phyloP scores from a whole-genome alignment of 2,113 vertebrate species.

The Gasterosteus nipponicus region DNA sequence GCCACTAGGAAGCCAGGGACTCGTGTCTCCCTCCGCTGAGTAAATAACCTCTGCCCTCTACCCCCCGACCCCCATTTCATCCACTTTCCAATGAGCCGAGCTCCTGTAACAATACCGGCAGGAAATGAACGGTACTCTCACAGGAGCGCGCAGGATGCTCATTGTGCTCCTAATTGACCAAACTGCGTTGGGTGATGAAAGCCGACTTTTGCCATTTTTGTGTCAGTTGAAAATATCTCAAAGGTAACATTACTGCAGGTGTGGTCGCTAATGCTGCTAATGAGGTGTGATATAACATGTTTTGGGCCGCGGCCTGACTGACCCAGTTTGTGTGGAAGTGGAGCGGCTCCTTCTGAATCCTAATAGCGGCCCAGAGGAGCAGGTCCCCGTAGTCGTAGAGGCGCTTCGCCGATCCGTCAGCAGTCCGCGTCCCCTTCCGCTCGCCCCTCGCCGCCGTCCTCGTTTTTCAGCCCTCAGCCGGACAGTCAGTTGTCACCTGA shows the following conservation, averaged over 20 bases:
- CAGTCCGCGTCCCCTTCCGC: constrained; percentile 32
- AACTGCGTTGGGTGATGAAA: constrained; percentile 61
- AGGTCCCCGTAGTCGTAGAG: background rate
- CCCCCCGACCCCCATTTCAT: too few relatives aligned
- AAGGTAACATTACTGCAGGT: constrained; percentile 26
- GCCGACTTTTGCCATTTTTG: constrained; percentile 23
- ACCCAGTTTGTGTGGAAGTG: constrained; percentile 49
- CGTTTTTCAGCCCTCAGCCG: constrained; percentile 44
- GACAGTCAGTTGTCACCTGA: constrained; percentile 60
- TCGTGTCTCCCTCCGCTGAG: constrained; percentile 74
- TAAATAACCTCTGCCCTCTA: constrained; percentile 72
- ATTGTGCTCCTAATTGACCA: constrained; percentile 67
- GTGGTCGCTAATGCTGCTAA: constrained; percentile 43
- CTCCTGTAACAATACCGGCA: constrained; percentile 73
- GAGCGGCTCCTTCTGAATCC: constrained; percentile 16
- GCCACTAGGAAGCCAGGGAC: constrained; percentile 80
- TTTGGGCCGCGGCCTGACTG: constrained; percentile 15
- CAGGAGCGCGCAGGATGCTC: constrained; percentile 57
- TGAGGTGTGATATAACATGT: constrained; percentile 23
- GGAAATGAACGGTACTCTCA: constrained; percentile 74
- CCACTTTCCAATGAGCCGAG: constrained; percentile 66
- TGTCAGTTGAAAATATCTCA: constrained; percentile 47
- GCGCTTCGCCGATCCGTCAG: background rate
- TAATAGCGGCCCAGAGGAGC: background rate
- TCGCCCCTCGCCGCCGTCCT: constrained; percentile 35